phyloP scores from a whole-genome alignment of 2,888 invertebrate genomes.

The Timema podura region DNA sequence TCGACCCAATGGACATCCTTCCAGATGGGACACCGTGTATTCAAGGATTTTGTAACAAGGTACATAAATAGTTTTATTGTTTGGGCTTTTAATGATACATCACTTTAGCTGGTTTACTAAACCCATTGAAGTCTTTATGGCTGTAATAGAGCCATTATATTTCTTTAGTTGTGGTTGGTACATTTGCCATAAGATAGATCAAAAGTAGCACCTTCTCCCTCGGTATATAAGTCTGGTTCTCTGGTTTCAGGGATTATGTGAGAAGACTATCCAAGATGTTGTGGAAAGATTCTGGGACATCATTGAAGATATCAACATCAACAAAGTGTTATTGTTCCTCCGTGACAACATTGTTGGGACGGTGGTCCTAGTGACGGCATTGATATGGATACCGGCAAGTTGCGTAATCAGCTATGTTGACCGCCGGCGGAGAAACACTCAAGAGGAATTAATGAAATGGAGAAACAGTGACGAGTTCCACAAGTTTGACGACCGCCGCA shows the following conservation, averaged over 20 bases:
- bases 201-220: too few relatives aligned
- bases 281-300: slow-evolving; percentile 97
- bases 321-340: slow-evolving; percentile 82
- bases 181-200: too few relatives aligned
- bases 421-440: slow-evolving; percentile 65
- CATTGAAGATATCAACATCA: slow-evolving; percentile 93
- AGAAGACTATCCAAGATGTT: slow-evolving; percentile 91
- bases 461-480: slow-evolving; percentile 40
- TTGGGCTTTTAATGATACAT: too few relatives aligned
- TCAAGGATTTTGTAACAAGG: slow-evolving; percentile 94
- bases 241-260: slow-evolving; percentile 75
- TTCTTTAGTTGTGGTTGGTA: too few relatives aligned
- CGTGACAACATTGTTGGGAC: slow-evolving; percentile 93
- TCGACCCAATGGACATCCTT: slow-evolving; percentile 81
- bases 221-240: too few relatives aligned
- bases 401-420: slow-evolving; percentile 84
- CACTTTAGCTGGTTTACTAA: too few relatives aligned
- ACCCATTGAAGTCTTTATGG: too few relatives aligned
- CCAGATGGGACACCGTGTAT: slow-evolving; percentile 94
- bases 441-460: slow-evolving; percentile 70
- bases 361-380: slow-evolving; percentile 83
- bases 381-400: slow-evolving; percentile 93
- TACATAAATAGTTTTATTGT: slow-evolving; percentile 39
- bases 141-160: too few relatives aligned
- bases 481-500: slow-evolving; percentile 25